phyloP scores from a whole-genome alignment of 2,113 vertebrate species.

The Colossoma macropomum region DNA sequence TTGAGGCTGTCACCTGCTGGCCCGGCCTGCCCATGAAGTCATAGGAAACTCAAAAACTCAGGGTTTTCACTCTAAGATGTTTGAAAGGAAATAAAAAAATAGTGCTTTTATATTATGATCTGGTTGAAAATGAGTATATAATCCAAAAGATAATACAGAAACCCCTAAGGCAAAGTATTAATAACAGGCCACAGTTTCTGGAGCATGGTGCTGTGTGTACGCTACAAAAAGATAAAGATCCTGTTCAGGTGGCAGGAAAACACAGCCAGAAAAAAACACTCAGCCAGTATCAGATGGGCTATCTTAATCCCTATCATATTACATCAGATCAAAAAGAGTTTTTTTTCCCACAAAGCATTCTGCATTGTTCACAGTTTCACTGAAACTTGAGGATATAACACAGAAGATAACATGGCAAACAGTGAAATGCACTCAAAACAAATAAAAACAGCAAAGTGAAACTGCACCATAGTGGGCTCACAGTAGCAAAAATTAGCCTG shows the following conservation, averaged over 20 bases:
- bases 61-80: neutral
- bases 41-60: neutral
- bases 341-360: neutral
- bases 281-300: neutral
- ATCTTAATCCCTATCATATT: neutral
- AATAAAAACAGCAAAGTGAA: slow-evolving; percentile 20
- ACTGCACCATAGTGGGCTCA: neutral
- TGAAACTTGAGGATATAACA: neutral
- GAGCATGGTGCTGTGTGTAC: neutral
- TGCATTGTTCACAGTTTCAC: slow-evolving; percentile 5
- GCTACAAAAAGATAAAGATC: neutral
- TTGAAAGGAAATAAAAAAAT: neutral
- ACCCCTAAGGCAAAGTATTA: too few species aligned
- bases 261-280: neutral
- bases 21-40: slow-evolving; percentile 7
- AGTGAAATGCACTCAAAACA: neutral
- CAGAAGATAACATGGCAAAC: neutral
- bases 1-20: neutral
- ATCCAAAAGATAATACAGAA: too few species aligned
- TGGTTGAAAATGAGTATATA: neutral
- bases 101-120: slow-evolving; percentile 2
- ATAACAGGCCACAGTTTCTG: neutral
- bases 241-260: slow-evolving; percentile 18
- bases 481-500: neutral
- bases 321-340: neutral